Evolutionary conservation across 2,113 vertebrate genomes (phyloP), one percentile per base, ranked within the genome.

Genomic region (Octodon degus): DNA sequence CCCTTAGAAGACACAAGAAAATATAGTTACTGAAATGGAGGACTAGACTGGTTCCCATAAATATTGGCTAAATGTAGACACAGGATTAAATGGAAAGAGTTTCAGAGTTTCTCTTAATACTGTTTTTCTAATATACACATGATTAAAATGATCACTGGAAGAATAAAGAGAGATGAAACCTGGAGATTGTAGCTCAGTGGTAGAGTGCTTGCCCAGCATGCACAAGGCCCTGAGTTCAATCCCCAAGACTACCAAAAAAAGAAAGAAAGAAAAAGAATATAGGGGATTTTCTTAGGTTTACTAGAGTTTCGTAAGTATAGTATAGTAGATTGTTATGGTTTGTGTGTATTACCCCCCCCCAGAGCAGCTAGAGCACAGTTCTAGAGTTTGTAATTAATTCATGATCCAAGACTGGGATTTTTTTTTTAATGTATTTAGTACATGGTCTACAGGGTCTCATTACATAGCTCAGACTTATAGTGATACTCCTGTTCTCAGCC

Each of bases 1-100:
- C 74, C 47, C 81, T 97, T 88, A 63, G 34, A 94, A 58, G 40
- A 97, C 97, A 97, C 0, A 92, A 85, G 13, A 58, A 95, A 91
- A 95, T 68, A 72, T 8, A 97, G 67, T 86, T 82, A 94, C 90
- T 67, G 40, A 60, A 55, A 30, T 5, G 16, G 91, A 8, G 17
- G 32, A 89, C 94, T 58, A 60, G 68, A 11, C 62, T 95, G 80
- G 40, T 58, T n/a, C 65, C 37, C n/a, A 93, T 27, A 87, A 91
- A 89, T 83, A 89, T 12, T 81, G 53, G 22, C 81, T 96, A 62
- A 93, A 96, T 87, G 62, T 72, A 90, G 62, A 83, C 68, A 81
- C 3, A 68, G 13, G 30, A 76, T 92, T 93, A 92, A 74, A 89
- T 16, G 32, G 24, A 65, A 67, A 89, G 37, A 77, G 27, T 79